These are phyloP conservation scores for Grammomys surdaster DNA, from an alignment of 2,113 vertebrate species.

Conservation along the genomic window DNA sequence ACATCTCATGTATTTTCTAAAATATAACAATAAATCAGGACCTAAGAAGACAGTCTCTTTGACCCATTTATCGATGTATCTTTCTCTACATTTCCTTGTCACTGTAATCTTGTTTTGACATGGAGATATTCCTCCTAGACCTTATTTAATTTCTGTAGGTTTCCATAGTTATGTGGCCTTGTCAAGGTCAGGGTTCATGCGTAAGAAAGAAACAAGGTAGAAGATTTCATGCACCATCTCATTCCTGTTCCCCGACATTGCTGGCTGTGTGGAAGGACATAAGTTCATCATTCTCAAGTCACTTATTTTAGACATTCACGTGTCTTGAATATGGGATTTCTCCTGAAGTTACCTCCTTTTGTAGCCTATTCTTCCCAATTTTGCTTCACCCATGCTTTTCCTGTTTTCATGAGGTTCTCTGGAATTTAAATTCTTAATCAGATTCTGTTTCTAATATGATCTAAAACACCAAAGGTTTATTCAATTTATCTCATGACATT, in stretches of 20 bases:
- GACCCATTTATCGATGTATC: not conserved
- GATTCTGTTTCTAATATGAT: not conserved
- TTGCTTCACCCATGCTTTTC: not conserved
- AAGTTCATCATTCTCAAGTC: not conserved
- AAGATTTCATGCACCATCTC: not conserved
- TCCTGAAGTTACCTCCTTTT: not conserved
- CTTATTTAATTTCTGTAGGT: not conserved
- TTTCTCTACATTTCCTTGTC: not conserved
- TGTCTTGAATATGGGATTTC: not conserved
- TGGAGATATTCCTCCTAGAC: not conserved
- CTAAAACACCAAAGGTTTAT: not conserved
- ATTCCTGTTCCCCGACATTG: not conserved
- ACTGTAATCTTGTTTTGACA: not conserved
- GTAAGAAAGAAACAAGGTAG: not conserved
- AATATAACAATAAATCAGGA: not conserved
- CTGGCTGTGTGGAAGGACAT: fast-evolving
- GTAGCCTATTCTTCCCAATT: not conserved
- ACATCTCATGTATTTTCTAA: not conserved
- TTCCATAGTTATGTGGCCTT: not conserved
- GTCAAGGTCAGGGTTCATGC: too few species aligned
- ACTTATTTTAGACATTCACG: not conserved
- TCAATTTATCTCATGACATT: not conserved
- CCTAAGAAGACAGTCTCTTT: not conserved
- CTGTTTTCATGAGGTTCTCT: not conserved
- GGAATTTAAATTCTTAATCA: not conserved